These are phyloP conservation scores for Caerostris darwini DNA, from an alignment of 1,140 invertebrate genomes.

Conservation along the genomic window DNA sequence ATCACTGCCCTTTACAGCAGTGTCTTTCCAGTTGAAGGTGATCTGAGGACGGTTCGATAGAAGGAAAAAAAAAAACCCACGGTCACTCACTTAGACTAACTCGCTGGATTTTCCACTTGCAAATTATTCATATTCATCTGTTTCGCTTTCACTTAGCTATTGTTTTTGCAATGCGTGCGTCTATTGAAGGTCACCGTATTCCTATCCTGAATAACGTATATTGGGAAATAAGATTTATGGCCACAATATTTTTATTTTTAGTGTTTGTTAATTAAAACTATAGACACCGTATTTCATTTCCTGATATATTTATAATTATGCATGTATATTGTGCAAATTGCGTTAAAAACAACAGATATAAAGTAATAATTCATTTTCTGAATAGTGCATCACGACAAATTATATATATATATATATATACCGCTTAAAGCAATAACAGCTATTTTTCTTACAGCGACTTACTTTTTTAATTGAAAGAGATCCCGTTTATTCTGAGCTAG, in stretches of 20 bases:
- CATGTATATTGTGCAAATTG: too few species aligned
- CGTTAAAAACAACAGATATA: too few species aligned
- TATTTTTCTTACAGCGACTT: too few species aligned
- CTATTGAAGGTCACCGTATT: background rate
- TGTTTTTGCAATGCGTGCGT: background rate
- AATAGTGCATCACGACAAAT: too few species aligned
- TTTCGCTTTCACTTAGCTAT: background rate
- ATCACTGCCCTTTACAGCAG: background rate
- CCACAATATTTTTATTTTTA: background rate
- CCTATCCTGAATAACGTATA: background rate
- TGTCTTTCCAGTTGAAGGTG: background rate
- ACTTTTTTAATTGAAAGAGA: too few species aligned
- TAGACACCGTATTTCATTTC: too few species aligned
- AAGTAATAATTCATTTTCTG: too few species aligned
- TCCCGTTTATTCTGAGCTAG: too few species aligned
- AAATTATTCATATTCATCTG: background rate
- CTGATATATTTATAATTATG: too few species aligned
- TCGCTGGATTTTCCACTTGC: background rate
- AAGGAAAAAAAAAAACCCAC: background rate
- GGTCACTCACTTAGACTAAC: background rate
- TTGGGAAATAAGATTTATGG: background rate
- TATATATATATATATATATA: too few species aligned
- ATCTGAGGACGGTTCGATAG: background rate
- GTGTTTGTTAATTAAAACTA: background rate
- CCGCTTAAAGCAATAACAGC: too few species aligned